Conservation (phyloP, 2,888 invertebrate genomes). For the Tipula unca region DNA sequence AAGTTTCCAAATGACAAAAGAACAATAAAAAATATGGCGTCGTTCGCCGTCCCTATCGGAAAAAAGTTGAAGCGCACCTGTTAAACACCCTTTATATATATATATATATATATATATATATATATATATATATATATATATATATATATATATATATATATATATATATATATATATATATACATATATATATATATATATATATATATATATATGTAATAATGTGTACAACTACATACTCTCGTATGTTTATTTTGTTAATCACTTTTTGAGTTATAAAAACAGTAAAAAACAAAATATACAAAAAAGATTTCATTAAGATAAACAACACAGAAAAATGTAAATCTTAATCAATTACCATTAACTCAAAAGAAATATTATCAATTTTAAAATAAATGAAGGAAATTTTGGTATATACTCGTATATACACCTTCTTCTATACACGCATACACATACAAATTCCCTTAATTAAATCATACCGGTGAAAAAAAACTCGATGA, state of each 20-base stretch:
- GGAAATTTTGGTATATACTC: background rate
- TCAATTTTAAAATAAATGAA: background rate
- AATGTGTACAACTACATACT: no score
- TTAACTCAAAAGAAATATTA: background rate
- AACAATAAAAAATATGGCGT: no score
- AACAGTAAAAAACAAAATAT: background rate
- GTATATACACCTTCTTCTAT: background rate
- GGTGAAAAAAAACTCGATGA: background rate
- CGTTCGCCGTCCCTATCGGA: no score
- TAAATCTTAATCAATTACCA: background rate
- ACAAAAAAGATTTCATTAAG: background rate
- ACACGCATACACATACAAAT: background rate
- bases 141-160: background rate
- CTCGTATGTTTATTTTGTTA: background rate
- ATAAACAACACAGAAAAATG: background rate
- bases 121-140: background rate
- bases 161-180: background rate
- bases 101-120: background rate
- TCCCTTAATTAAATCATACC: background rate
- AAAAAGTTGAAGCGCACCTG: no score
- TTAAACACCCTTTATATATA: no score
- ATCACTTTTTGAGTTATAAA: background rate
- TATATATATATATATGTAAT: background rate
- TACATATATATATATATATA: background rate
- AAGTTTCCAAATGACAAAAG: no score